Evolutionary conservation across 2,113 vertebrate species (phyloP).

Genomic region (Dicentrarchus labrax): DNA sequence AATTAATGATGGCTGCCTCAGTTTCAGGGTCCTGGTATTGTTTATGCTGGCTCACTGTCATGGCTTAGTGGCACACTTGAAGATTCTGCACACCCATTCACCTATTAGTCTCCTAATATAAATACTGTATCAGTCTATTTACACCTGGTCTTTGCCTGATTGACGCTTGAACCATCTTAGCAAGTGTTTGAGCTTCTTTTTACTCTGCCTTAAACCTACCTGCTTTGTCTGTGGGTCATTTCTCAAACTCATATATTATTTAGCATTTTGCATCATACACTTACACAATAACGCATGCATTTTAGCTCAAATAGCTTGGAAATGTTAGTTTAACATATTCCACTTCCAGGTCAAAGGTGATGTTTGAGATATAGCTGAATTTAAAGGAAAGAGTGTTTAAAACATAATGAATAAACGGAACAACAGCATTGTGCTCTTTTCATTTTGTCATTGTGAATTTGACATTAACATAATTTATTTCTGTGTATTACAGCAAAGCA

Average conservation of each 20-base stretch:
- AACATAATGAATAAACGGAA: background rate
- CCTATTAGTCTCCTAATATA: background rate
- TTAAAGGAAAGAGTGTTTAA: background rate
- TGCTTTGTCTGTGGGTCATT: background rate
- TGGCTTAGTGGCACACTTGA: background rate
- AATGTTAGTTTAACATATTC: background rate
- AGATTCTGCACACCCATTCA: background rate
- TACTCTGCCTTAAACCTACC: background rate
- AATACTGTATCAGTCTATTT: background rate
- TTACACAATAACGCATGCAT: background rate
- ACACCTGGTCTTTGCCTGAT: background rate
- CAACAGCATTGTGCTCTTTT: background rate
- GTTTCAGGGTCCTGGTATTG: background rate
- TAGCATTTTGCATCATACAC: background rate
- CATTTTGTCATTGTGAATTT: background rate
- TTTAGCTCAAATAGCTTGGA: background rate
- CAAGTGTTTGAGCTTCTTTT: background rate
- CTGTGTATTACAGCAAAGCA: background rate
- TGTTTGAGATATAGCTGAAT: background rate
- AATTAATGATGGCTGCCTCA: background rate
- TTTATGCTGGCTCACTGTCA: background rate
- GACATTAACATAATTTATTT: background rate
- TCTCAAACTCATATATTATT: background rate
- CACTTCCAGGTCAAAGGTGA: background rate
- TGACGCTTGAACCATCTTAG: background rate